Evolutionary conservation across 2,888 invertebrate species (phyloP), one percentile per base, ranked within the genome.

Genomic region (Chaitophorus viminalis): DNA sequence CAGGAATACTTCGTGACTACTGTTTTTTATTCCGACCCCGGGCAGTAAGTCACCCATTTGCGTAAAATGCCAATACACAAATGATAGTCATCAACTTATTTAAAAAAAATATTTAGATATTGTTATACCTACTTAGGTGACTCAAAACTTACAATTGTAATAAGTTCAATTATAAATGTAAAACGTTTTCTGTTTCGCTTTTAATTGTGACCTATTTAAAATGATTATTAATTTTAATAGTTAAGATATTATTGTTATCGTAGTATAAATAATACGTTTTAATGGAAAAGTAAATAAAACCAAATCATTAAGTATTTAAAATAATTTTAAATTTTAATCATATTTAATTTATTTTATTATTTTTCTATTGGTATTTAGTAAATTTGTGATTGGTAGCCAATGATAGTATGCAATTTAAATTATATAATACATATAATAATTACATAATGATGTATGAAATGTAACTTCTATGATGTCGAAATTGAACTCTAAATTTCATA

Each of bases 1-100:
- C 39, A 25, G 29, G 29, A 75, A 29, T 31, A 54, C 21, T 54
- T 86, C 70, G 85, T 86, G 85, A 86, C 85, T 78, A 86, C 78
- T 29, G 85, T 86, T 70, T 78, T 86, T 86, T 54, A 39, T 54
- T 68, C 29, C 33, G n/a, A 52, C 78, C 78, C 70, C 70, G 29
- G 78, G 70, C 68, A 0, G 31, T 54, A 78, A 65, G 68, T 77
- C 85, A 85, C 77, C 77, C 77, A 77, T 52, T 68, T 85, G 77
- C 68, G n/a, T 60, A 33, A 65, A 84, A 76, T 68, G 36, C 21
- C 65, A 60, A 54, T 65, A 76, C 25, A 68, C 18, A 70, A 68
- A 76, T 84, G 25, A 31, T 68, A 84, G 17, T 14, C 60, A 17
- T 65, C 29, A 2, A 65, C 65, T 54, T 52, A 36, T 52, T 77